Evolutionary conservation across 2,888 invertebrate genomes (phyloP), one percentile per base, ranked within the genome.

Genomic region (Nomada hirtipes): DNA sequence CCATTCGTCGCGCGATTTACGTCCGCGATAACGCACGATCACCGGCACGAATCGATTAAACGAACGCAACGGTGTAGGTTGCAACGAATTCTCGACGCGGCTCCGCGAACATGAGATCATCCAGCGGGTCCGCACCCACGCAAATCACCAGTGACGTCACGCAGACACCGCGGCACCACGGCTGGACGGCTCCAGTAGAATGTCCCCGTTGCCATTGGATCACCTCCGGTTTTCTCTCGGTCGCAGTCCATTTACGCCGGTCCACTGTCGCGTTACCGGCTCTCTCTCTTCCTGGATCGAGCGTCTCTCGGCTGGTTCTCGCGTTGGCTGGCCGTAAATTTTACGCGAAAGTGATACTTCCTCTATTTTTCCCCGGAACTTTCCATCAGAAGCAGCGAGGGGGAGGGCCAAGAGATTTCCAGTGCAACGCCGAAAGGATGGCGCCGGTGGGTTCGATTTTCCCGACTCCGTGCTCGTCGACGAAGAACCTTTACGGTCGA

Each of bases 101-200:
- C 68, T 15, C 72, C 68, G 70, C 70, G 76, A 82, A 79, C 79
- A 79, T 88, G 89, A 88, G 82, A 85, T 88, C 87, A 88, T 89
- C 85, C 83, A 52, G 72, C 70, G 67, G 57, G 63, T 78, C 77
- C 85, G 81, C 88, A 78, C 83, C 81, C 85, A 88, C 89, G 77
- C 72, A 20, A 67, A 23, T 72, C 42, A 61, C 76, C 65, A 61
- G 52, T 88, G 88, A 88, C 88, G 89, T 87, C 87, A 86, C 57
- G 9, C 23, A 4, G n/a, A 74, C 61, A 64, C 11, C 42, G 42
- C 42, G 67, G 55, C 64, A 74, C 55, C 36, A n/a, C 67, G 79
- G 83, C 74, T 64, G 81, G 74, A n/a, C 71, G 76, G 83, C 64
- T 73, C 74, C 82, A 80, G 61, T 72, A 60, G 82, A 89, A 87